phyloP scores from a whole-genome alignment of 2,888 invertebrate species.

The Hedya salicella region DNA sequence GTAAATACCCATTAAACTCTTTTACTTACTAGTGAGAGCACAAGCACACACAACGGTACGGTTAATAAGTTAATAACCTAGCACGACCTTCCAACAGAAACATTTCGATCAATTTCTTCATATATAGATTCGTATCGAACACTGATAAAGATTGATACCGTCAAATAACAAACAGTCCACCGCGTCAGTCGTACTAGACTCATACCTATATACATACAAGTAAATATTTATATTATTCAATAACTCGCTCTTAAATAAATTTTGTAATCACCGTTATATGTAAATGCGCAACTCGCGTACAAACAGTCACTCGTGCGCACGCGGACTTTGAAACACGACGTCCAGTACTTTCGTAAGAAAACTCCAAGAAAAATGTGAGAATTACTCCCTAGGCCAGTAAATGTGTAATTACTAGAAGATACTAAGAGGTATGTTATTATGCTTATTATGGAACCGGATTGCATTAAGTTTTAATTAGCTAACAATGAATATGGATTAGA shows the following conservation, averaged over 20 bases:
- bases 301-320: constrained; percentile 49
- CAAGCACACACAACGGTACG: too few relatives aligned
- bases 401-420: background rate
- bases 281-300: constrained; percentile 55
- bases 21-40: too few relatives aligned
- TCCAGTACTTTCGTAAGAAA: constrained; percentile 10
- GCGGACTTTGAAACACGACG: constrained; percentile 50
- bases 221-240: constrained; percentile 23
- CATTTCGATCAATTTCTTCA: background rate
- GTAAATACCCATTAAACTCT: too few relatives aligned
- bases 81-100: background rate
- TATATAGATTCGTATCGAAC: background rate
- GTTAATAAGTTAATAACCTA: constrained; percentile 5
- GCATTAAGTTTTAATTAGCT: constrained; percentile 6
- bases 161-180: background rate
- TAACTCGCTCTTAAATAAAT: constrained; percentile 62
- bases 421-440: constrained; percentile 22
- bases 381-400: background rate
- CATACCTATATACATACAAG: background rate
- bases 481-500: constrained; percentile 16
- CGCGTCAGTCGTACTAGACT: background rate
- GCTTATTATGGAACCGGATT: constrained; percentile 24
- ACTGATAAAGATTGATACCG: background rate
- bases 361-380: constrained; percentile 28
- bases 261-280: constrained; percentile 72